Percentiles rank a stretch among this genome's conserved stretches.
phyloP scores from a whole-genome alignment of 2,888 invertebrate genomes.

The Miltochrista miniata region DNA sequence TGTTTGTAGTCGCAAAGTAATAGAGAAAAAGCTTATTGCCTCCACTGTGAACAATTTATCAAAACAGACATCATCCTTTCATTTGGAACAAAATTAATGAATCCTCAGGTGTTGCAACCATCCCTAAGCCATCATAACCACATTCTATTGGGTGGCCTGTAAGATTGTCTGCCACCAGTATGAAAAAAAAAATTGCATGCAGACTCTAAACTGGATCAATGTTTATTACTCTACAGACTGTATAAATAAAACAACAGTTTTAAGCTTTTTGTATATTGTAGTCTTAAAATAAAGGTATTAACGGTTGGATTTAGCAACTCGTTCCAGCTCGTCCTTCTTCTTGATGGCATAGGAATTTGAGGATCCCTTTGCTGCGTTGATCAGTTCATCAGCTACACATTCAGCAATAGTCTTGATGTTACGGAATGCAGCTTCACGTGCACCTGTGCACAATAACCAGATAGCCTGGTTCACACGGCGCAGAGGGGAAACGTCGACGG shows the following conservation, averaged over 20 bases:
- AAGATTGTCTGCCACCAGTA: too few relatives aligned
- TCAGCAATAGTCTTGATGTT: slow-evolving; percentile 99
- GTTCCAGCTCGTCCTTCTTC: slow-evolving; percentile 99
- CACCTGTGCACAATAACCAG: slow-evolving; percentile 99
- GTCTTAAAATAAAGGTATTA: slow-evolving; percentile 83
- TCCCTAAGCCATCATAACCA: too few relatives aligned
- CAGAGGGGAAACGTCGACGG: slow-evolving; percentile 99
- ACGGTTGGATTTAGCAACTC: slow-evolving; percentile 99
- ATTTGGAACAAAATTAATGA: too few relatives aligned
- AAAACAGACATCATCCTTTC: too few relatives aligned
- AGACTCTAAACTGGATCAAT: too few relatives aligned
- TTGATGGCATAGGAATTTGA: slow-evolving; percentile 99
- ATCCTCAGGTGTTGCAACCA: too few relatives aligned
- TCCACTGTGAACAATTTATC: too few relatives aligned
- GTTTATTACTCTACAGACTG: not conserved
- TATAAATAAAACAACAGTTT: slow-evolving; percentile 75
- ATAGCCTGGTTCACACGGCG: slow-evolving; percentile 99
- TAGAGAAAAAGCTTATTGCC: too few relatives aligned
- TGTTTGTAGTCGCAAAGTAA: too few relatives aligned
- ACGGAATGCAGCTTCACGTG: slow-evolving; percentile 99
- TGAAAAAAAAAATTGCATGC: too few relatives aligned
- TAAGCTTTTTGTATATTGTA: slow-evolving; percentile 43
- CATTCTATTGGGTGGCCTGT: too few relatives aligned
- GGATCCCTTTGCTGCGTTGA: slow-evolving; percentile 99
- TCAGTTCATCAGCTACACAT: slow-evolving; percentile 99